A percentile compares a stretch with the other conserved stretches of the same genome.
Evolutionary conservation across 37 sponge, comb jelly and placozoan genomes (phyloP).

Genomic region (Amphimedon queenslandica): DNA sequence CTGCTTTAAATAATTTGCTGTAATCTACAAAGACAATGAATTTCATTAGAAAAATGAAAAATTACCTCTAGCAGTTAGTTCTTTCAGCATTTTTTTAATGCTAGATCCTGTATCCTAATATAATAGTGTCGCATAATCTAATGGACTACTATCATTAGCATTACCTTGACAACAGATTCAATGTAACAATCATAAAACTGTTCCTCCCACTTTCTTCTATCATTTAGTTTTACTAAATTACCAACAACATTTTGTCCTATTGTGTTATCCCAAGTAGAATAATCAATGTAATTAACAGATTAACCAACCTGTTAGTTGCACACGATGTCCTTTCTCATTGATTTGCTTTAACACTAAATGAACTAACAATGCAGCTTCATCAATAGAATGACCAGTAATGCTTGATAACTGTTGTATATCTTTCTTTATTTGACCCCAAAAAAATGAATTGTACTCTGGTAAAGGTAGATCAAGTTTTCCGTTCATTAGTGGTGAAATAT

Average conservation of each 20-base stretch:
- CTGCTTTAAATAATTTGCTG: no score
- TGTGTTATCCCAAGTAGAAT: no score
- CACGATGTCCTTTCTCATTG: neutral
- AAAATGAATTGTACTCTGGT: no score
- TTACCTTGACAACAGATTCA: neutral
- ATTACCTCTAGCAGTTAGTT: neutral
- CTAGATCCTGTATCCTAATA: neutral
- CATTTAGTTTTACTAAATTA: neutral
- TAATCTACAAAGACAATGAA: neutral
- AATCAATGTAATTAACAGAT: neutral
- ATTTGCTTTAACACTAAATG: neutral
- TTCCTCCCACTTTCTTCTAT: neutral
- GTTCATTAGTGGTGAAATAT: no score
- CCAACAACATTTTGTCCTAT: neutral
- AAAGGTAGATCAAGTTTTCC: no score
- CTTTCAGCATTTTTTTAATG: neutral
- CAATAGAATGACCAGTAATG: neutral
- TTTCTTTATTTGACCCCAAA: neutral
- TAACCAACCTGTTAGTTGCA: neutral
- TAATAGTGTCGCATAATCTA: neutral
- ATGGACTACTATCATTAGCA: neutral
- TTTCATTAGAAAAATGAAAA: no score
- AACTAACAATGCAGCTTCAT: neutral
- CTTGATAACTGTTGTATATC: neutral
- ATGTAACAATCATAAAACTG: neutral